Evolutionary conservation across 2,888 invertebrate species (phyloP).

Genomic region (Dione juno): DNA sequence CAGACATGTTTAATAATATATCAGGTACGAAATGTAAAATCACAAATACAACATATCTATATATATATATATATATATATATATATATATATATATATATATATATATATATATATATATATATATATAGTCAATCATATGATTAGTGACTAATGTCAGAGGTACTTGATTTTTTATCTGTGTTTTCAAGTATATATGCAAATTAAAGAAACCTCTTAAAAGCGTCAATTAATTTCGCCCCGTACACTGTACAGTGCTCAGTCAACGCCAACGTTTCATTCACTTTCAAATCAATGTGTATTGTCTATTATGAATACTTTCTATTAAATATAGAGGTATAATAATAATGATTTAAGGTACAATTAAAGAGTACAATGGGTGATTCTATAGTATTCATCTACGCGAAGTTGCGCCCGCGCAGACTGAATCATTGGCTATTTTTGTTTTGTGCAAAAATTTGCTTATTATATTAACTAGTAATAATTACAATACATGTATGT

Average conservation of each 20-base stretch:
- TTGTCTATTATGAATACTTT: slow-evolving; percentile 28
- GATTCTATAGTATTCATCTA: slow-evolving; percentile 31
- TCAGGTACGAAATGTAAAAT: too few relatives aligned
- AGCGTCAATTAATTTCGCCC: neutral
- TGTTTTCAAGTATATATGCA: neutral
- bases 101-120: too few relatives aligned
- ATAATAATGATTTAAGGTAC: slow-evolving; percentile 29
- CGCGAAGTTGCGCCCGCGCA: slow-evolving; percentile 22
- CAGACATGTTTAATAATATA: too few relatives aligned
- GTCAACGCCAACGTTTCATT: slow-evolving; percentile 17
- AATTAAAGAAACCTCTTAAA: slow-evolving; percentile 2
- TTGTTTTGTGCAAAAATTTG: neutral
- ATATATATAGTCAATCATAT: too few relatives aligned
- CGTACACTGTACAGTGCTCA: neutral
- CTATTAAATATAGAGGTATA: slow-evolving; percentile 19
- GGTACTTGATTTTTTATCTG: too few relatives aligned
- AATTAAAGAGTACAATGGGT: slow-evolving; percentile 25
- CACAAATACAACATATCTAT: too few relatives aligned
- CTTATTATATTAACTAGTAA: too few relatives aligned
- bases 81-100: too few relatives aligned
- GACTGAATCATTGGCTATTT: slow-evolving; percentile 2
- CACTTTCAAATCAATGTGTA: slow-evolving; percentile 21
- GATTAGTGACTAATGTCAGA: too few relatives aligned
- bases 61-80: too few relatives aligned
- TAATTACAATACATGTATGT: neutral